Evolutionary conservation across 2,797 vertebrate species (phyloP), one percentile per base, ranked within the genome.

Genomic region (Luscinia luscinia): DNA sequence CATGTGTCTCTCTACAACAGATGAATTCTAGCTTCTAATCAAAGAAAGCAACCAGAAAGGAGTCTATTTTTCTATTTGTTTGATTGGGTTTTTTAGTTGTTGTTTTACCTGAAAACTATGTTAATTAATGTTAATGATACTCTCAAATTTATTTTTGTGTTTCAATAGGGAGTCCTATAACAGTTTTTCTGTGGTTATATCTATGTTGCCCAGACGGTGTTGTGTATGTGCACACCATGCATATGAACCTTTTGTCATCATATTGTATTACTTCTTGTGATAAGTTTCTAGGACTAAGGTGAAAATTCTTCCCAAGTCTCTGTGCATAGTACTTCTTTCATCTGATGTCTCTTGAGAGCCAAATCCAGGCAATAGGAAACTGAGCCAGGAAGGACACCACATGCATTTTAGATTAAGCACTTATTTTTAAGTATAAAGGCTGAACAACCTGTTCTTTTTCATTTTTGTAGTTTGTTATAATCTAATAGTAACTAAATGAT

Each of bases 21-120:
- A 4, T n/a, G 30, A 63, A 48, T 61, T 59, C 7, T 18, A 57
- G 41, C 67, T 48, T 82, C 48, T 70, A 67, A 84, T 6, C 2
- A 63, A 84, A 76, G 26, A 85, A 90, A 81, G 28, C 45, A 92
- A n/a, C 5, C 10, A 52, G 6, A 84, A 80, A 59, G 16, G 1
- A 15, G 16, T 20, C 40, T 57, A 5, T 0, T 32, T 40, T 36
- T 48, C n/a, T 4, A 5, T 4, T 59, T 49, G 7, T 0, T 40
- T 59, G 3, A 3, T 49, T 73, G 2, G 9, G 4, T 11, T 17
- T 40, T 66, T 41, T 57, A 41, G 9, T 57, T 57, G 10, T 41
- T 34, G 13, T 32, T 64, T 74, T 46, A 18, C 3, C 12, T 61
- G 58, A 43, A 64, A 82, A 3, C 3, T 8, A 43, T 45, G 4